These are phyloP conservation scores for Dicentrarchus labrax DNA, from an alignment of 2,113 vertebrate genomes.

Conservation along the genomic window DNA sequence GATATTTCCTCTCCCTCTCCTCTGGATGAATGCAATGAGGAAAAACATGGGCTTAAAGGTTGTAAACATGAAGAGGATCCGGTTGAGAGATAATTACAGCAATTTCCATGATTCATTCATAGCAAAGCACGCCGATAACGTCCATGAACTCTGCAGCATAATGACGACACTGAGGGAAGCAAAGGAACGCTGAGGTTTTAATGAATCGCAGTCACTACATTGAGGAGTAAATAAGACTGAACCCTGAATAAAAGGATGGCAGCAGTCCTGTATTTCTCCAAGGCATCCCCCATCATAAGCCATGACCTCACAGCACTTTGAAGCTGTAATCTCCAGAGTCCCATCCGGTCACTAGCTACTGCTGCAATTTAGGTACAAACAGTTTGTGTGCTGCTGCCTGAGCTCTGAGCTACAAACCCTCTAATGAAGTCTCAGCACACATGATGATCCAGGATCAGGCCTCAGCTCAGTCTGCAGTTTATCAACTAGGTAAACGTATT, in stretches of 20 bases:
- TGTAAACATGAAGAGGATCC: constrained; percentile 80
- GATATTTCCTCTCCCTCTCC: constrained; percentile 60
- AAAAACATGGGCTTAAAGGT: constrained; percentile 66
- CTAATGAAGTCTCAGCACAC: not conserved
- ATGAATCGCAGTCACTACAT: constrained; percentile 52
- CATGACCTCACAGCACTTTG: constrained; percentile 39
- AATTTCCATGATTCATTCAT: constrained; percentile 79
- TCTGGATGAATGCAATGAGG: constrained; percentile 54
- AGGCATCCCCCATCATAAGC: constrained; percentile 17
- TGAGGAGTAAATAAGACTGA: constrained; percentile 44
- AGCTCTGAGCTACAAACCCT: constrained; percentile 5
- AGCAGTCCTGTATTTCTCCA: not conserved
- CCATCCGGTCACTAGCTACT: constrained; percentile 22
- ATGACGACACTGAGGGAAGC: constrained; percentile 56
- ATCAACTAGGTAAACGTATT: not conserved
- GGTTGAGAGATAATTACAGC: constrained; percentile 76
- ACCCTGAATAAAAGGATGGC: constrained; percentile 22
- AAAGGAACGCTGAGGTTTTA: constrained; percentile 51
- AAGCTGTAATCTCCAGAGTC: constrained; percentile 41
- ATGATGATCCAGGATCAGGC: not conserved
- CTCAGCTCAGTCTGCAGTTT: not conserved
- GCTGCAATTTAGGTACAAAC: constrained; percentile 31
- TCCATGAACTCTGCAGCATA: constrained; percentile 64
- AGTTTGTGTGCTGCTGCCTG: constrained; percentile 17
- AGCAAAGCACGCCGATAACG: constrained; percentile 63